Base-by-base conservation (phyloP, 2,888 invertebrate genomes). In the Diogma glabrata region DNA sequence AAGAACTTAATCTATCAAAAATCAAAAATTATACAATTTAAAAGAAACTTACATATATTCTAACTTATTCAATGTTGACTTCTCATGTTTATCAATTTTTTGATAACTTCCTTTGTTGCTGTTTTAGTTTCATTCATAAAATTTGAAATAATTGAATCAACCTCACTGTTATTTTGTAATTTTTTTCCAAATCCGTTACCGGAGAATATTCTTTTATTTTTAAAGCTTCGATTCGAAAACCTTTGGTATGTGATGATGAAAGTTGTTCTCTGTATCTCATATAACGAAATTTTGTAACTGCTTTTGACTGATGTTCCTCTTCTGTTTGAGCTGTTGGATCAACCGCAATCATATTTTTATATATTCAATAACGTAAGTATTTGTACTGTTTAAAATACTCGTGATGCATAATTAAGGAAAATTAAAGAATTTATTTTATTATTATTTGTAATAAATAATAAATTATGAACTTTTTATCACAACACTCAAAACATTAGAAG, bases 171-270 rank as follows among this genome's bases (percentile, higher is more conserved):
- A 47, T 83, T 84, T 60, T 87, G 85, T 24, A 94, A 84, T 60
- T 82, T 88, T 70, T 95, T 92, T 55, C n/a, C 55, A 95, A 73
- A 67, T 94, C 90, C 48, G 87, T 91, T 19, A 88, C 81, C 0
- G 91, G 90, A 1, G 84, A 79, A 55, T 83, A 78, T 19, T 89
- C 87, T n/a, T 87, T 81, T 61, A 89, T 76, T 69, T 93, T 91
- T 67, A 96, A 83, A 3, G 94, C 97, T 71, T 97, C 97, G 61
- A 97, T 91, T 59, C 97, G 77, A 69, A 97, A 97, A 4, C 96
- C 96, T 62, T 92, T 85, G 53, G 84, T 80, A 55, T 92, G 88
- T 0, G 94, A 89, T 3, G 94, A 94, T 54, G 94, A 94, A 65
- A 90, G 87, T 57, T 87, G 78, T 71, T 97, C 96, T 51, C 96